A percentile compares a stretch with the other conserved stretches of the same genome.
phyloP scores from a whole-genome alignment of 2,888 invertebrate genomes.

The Stegophylla sp. region DNA sequence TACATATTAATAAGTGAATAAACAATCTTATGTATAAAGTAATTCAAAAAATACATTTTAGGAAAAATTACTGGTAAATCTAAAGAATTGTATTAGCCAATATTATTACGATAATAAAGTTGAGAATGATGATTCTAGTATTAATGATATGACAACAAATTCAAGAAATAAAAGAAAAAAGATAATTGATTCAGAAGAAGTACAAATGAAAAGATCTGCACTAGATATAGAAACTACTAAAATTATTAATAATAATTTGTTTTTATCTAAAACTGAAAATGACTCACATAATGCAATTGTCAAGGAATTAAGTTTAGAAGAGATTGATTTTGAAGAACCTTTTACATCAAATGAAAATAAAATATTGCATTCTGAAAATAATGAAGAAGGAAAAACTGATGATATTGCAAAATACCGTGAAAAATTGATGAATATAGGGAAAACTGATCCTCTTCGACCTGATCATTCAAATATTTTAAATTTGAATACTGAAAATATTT shows the following conservation, averaged over 20 bases:
- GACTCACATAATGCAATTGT: slow-evolving; percentile 31
- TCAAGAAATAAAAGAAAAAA: slow-evolving; percentile 47
- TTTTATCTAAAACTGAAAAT: background rate
- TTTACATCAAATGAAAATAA: slow-evolving; percentile 18
- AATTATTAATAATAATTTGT: slow-evolving; percentile 18
- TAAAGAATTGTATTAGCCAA: slow-evolving; percentile 52
- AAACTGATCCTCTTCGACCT: background rate
- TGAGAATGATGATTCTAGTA: background rate
- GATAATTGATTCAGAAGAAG: slow-evolving; percentile 37
- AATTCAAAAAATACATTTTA: slow-evolving; percentile 42
- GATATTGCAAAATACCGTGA: slow-evolving; percentile 31
- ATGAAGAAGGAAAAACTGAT: background rate
- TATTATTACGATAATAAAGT: slow-evolving; percentile 45
- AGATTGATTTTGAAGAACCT: slow-evolving; percentile 54
- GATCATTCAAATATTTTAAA: slow-evolving; percentile 18
- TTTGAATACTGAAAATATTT: slow-evolving; percentile 57
- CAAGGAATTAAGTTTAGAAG: slow-evolving; percentile 43
- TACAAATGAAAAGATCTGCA: slow-evolving; percentile 17
- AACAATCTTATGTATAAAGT: background rate
- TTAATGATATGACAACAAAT: background rate
- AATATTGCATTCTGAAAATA: slow-evolving; percentile 4
- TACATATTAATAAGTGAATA: background rate
- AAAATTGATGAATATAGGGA: slow-evolving; percentile 33
- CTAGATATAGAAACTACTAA: slow-evolving; percentile 44
- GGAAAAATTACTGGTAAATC: slow-evolving; percentile 59